Percentiles rank a stretch among this genome's conserved stretches.
These are phyloP conservation scores for Xiphias gladius DNA, from an alignment of 2,113 vertebrate species.

Conservation along the genomic window DNA sequence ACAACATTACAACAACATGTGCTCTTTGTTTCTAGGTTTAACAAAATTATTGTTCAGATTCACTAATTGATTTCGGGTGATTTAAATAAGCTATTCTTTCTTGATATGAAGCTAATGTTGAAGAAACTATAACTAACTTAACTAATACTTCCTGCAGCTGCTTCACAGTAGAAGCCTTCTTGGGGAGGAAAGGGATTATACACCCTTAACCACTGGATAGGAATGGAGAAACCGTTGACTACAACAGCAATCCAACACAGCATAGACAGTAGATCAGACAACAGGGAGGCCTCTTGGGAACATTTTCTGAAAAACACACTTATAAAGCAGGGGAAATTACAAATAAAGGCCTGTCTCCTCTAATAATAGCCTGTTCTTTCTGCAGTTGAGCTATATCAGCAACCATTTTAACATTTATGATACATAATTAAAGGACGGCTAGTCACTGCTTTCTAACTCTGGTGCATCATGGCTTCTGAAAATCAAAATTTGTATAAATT, in stretches of 20 bases:
- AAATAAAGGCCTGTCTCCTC: conserved; percentile 58
- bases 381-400: conserved; percentile 53
- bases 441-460: conserved; percentile 19
- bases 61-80: background rate
- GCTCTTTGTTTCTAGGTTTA: background rate
- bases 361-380: conserved; percentile 46
- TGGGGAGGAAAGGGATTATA: conserved; percentile 20
- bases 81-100: background rate
- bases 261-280: conserved; percentile 22
- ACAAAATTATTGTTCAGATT: conserved; percentile 1
- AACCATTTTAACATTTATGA: conserved; percentile 63
- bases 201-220: conserved; percentile 5
- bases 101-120: background rate
- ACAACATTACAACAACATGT: background rate
- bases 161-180: conserved; percentile 23
- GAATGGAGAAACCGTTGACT: background rate
- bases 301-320: conserved; percentile 13
- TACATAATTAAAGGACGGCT: conserved; percentile 37
- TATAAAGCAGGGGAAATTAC: conserved; percentile 40
- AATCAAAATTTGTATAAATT: conserved; percentile 45
- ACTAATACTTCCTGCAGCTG: conserved; percentile 25
- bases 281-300: conserved; percentile 16
- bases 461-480: conserved; percentile 24
- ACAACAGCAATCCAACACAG: conserved; percentile 14
- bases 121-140: background rate